Evolutionary conservation across 1,140 invertebrate genomes (phyloP), one percentile per base, ranked within the genome.

Genomic region (Thereuonema tuberculata): DNA sequence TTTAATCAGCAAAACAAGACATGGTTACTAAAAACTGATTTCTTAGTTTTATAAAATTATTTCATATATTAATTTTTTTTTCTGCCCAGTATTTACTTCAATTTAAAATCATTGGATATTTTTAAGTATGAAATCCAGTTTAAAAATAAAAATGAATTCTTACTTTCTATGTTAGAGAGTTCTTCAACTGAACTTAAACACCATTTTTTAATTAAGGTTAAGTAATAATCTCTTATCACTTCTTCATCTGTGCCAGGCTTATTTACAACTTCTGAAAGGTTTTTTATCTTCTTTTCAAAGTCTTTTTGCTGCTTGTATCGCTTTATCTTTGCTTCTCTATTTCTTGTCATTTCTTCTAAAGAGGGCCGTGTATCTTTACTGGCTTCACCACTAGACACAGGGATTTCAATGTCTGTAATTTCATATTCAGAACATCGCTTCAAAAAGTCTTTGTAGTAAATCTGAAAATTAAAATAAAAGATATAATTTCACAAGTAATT

Each of bases 361-460:
- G 50, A 29, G 17, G 61, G 52, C 50, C 63, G 52, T 58, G 64
- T 27, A 56, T 60, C 31, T 31, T 43, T 27, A 53, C 56, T n/a
- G 28, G 53, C 29, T n/a, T n/a, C n/a, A n/a, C n/a, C n/a, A n/a
- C n/a, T n/a, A n/a, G n/a, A n/a, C n/a, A n/a, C n/a, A n/a, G 78
- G 78, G 25, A 84, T 70, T 61, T 80, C 72, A 12, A 81, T 65
- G 60, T 86, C 80, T 29, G 80, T 83, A 23, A 92, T 71, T 43
- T 80, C 83, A 73, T 92, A 93, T 62, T 84, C 79, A 70, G 84
- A 84, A 61, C 86, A 82, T 59, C 89, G 78, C 67, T 84, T 79
- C 29, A 93, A 70, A 68, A 87, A 93, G 73, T 93, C 89, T 66
- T 82, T 81, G 66, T 87, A 91, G 75, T 93, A 94, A 49, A 89